These are phyloP conservation scores for Amiota mariae DNA, from an alignment of 2,888 invertebrate genomes.

Conservation along the genomic window DNA sequence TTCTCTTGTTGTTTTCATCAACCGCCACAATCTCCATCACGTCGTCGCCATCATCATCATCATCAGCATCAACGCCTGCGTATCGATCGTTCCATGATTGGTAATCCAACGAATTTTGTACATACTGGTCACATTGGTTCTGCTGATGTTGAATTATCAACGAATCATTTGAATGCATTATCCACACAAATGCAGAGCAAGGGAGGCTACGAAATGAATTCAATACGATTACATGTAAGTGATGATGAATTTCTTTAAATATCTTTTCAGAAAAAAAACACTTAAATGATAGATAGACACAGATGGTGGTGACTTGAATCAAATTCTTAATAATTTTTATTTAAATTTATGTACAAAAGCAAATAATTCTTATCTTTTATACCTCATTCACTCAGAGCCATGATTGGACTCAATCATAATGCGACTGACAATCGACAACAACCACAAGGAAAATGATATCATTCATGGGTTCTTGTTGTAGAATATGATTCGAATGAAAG, in stretches of 20 bases:
- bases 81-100: conserved; percentile 95
- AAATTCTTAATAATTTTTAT: too few species aligned
- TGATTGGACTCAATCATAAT: too few species aligned
- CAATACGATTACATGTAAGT: conserved; percentile 73
- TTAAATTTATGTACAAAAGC: conserved; percentile 24
- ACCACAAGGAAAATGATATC: too few species aligned
- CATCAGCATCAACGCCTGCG: conserved; percentile 80
- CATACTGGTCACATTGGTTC: conserved; percentile 93
- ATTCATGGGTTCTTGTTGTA: too few species aligned
- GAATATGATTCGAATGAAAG: too few species aligned
- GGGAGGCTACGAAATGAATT: conserved; percentile 88
- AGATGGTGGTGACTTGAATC: too few species aligned
- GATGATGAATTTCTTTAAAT: conserved; percentile 53
- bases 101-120: conserved; percentile 94
- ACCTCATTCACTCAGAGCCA: too few species aligned
- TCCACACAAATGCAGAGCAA: conserved; percentile 97
- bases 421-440: too few species aligned
- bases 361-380: background rate
- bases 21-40: conserved; percentile 84
- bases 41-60: conserved; percentile 75
- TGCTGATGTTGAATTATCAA: conserved; percentile 89
- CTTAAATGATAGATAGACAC: too few species aligned
- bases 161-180: conserved; percentile 87
- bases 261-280: conserved; percentile 38
- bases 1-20: conserved; percentile 92